Base-by-base conservation (phyloP, 2,888 invertebrate genomes). In the Agrotis ipsilon region DNA sequence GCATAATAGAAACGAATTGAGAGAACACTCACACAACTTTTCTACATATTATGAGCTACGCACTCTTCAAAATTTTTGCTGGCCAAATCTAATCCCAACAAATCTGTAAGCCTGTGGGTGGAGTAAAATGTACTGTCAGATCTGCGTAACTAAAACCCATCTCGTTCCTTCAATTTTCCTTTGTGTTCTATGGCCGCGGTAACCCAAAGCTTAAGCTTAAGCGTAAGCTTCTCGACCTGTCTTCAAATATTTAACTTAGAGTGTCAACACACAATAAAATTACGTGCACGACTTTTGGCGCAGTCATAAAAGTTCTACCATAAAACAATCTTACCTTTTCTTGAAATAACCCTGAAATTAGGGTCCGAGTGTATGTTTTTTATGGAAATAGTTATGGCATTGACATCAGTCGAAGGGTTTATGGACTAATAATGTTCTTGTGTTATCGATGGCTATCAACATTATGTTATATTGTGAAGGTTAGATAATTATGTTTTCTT, bases 191-290 rank as follows among this genome's bases (percentile, higher is more conserved):
- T 6, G 7, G 32, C 6, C 32, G 32, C 7, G 32, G 7, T 32
- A 32, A 32, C 32, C 0, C 7, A n/a, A n/a, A n/a, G n/a, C 32
- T 32, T 32, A 32, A 32, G 32, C 9, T 11, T n/a, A n/a, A n/a
- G n/a, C 32, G 6, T 32, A 32, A 32, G 32, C 9, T 11, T n/a
- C 39, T 39, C 39, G 1, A 39, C 39, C 39, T 11, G 46, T 48
- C 46, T 46, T 51, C 2, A 13, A 18, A 21, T 51, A 39, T 16
- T 13, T 19, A 14, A 18, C 7, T 51, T 72, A 14, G 64, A 82
- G 49, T 80, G 74, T 58, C 16, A 65, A 66, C 54, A 70, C 5
- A 11, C 61, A 65, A 64, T 74, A 73, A 68, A 70, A 55, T 58
- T 45, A 63, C n/a, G 13, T 65, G 16, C 51, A 19, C 32, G 19